Evolutionary conservation across 2,888 invertebrate genomes (phyloP).

Genomic region (Athalia rosae): DNA sequence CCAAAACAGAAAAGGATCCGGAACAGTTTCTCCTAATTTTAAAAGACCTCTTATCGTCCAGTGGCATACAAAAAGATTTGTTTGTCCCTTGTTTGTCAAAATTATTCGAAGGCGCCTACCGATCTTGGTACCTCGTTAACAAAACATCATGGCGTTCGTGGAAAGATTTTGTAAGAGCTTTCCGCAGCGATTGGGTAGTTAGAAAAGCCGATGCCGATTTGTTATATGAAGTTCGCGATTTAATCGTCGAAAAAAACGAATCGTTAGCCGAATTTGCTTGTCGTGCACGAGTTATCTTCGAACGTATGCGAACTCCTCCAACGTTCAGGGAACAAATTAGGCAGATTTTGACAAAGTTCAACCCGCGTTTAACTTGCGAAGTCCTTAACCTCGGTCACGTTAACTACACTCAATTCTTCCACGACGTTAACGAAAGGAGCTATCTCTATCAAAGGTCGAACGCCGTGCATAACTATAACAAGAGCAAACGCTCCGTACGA

Average conservation of each 20-base stretch:
- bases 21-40: constrained; percentile 46
- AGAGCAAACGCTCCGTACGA: neutral
- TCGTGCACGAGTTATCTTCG: constrained; percentile 43
- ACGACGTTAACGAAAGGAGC: constrained; percentile 46
- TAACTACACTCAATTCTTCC: constrained; percentile 41
- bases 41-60: constrained; percentile 24
- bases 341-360: constrained; percentile 47
- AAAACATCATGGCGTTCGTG: constrained; percentile 27
- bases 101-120: constrained; percentile 44
- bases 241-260: constrained; percentile 42
- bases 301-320: constrained; percentile 45
- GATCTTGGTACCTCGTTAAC: constrained; percentile 46
- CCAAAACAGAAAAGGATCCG: constrained; percentile 45
- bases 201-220: constrained; percentile 45
- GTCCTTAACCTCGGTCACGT: constrained; percentile 42
- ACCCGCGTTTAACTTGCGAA: constrained; percentile 45
- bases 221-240: constrained; percentile 44
- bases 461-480: constrained; percentile 9
- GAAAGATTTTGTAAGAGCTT: constrained; percentile 47
- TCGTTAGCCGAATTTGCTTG: constrained; percentile 47
- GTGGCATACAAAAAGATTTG: constrained; percentile 42
- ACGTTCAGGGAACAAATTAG: constrained; percentile 38
- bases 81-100: constrained; percentile 44
- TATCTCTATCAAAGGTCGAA: constrained; percentile 42
- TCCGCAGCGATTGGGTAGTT: constrained; percentile 47